phyloP scores from a whole-genome alignment of 2,113 vertebrate genomes.

The Grantiella picta region DNA sequence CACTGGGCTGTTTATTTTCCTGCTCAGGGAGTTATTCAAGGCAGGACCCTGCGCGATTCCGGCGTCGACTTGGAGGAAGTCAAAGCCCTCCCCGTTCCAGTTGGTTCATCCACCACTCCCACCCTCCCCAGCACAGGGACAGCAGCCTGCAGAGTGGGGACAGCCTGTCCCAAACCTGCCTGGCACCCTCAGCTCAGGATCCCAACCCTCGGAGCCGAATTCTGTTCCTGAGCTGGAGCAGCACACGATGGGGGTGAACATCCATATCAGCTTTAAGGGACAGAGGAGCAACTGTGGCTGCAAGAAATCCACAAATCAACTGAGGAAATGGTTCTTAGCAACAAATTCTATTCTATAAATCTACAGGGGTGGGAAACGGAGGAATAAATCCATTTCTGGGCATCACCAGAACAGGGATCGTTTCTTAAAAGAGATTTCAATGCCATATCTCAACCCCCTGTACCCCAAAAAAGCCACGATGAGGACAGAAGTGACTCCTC shows the following conservation, averaged over 20 bases:
- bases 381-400: not conserved
- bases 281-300: not conserved
- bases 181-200: not conserved
- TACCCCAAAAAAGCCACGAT: not conserved
- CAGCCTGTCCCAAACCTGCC: not conserved
- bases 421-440: not conserved
- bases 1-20: not conserved
- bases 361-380: not conserved
- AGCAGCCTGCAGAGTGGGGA: not conserved
- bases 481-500: not conserved
- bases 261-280: fast-evolving
- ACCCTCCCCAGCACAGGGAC: not conserved
- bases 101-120: not conserved
- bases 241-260: fast-evolving
- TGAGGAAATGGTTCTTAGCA: not conserved
- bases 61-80: not conserved
- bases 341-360: not conserved
- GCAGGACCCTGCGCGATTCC: fast-evolving
- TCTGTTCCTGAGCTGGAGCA: not conserved
- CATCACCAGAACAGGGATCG: not conserved
- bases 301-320: not conserved
- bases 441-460: not conserved
- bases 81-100: not conserved
- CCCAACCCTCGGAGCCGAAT: fast-evolving
- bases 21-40: not conserved